Percentiles rank a stretch among this genome's conserved stretches.
phyloP scores from a whole-genome alignment of 1,140 invertebrate genomes.

The Drosophila pandora region DNA sequence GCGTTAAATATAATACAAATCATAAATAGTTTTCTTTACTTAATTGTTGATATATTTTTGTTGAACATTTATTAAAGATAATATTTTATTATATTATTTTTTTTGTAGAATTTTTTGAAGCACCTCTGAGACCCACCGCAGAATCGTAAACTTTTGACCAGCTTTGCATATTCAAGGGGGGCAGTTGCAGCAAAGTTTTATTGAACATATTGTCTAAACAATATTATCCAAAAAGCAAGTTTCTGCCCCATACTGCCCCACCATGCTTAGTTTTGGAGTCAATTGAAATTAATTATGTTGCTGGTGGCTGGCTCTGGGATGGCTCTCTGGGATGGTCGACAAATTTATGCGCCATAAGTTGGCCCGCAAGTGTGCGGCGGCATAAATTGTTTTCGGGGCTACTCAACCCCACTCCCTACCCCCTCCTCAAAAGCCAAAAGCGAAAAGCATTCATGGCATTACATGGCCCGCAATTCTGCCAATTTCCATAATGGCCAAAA shows the following conservation, averaged over 20 bases:
- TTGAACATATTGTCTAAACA: constrained; percentile 79
- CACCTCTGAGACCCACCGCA: not conserved
- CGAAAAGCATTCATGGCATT: not conserved
- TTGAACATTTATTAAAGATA: not conserved
- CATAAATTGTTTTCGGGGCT: constrained; percentile 45
- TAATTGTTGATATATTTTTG: not conserved
- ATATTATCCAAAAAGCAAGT: constrained; percentile 47
- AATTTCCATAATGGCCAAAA: constrained; percentile 74
- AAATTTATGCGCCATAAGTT: constrained; percentile 76
- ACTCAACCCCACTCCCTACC: too few species aligned
- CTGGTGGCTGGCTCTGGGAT: constrained; percentile 11
- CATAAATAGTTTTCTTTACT: too few species aligned
- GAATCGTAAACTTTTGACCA: constrained; percentile 49
- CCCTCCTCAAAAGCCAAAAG: constrained; percentile 3
- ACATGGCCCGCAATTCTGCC: constrained; percentile 17
- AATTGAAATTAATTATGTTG: constrained; percentile 80
- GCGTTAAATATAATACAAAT: not conserved
- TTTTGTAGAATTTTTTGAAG: not conserved
- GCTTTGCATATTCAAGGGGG: constrained; percentile 41
- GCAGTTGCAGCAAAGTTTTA: constrained; percentile 59
- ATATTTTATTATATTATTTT: not conserved
- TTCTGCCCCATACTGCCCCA: constrained; percentile 7
- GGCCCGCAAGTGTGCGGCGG: constrained; percentile 70
- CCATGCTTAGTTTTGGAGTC: constrained; percentile 44
- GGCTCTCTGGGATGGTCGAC: constrained; percentile 11